Evolutionary conservation across 2,797 vertebrate genomes (phyloP).

Genomic region (Acipenser transmontanus): DNA sequence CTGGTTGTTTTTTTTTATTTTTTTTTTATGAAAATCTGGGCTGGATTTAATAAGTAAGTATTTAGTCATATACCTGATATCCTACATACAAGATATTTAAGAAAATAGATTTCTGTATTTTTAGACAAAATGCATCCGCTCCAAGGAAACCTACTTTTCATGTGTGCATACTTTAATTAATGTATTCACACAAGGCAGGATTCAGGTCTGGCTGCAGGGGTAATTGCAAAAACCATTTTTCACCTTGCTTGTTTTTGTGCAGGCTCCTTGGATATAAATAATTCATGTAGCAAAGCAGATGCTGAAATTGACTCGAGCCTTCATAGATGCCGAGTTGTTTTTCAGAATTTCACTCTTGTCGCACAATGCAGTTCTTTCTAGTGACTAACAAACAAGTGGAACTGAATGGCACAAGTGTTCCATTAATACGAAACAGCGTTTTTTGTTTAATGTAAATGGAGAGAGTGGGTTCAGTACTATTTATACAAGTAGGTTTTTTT

Average conservation of each 20-base stretch:
- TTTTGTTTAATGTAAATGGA: slow-evolving; percentile 7
- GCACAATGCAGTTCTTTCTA: slow-evolving; percentile 17
- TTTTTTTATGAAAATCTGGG: too few species aligned
- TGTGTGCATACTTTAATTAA: slow-evolving; percentile 5
- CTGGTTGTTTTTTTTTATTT: too few species aligned
- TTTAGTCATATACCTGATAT: too few species aligned
- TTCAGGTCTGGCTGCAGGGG: not conserved
- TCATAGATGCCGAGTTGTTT: slow-evolving; percentile 11
- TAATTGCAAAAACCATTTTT: slow-evolving; percentile 11
- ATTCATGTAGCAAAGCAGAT: slow-evolving; percentile 12
- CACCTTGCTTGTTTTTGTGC: slow-evolving; percentile 14
- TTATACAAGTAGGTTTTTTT: not conserved
- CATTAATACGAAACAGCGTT: slow-evolving; percentile 19
- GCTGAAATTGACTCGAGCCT: slow-evolving; percentile 19
- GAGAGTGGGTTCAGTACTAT: not conserved
- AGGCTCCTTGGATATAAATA: not conserved
- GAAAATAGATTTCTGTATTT: too few species aligned
- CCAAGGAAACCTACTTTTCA: slow-evolving; percentile 1
- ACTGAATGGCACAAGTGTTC: slow-evolving; percentile 16
- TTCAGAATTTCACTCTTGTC: not conserved
- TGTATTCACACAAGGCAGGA: not conserved
- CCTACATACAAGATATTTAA: too few species aligned
- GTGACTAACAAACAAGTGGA: slow-evolving; percentile 8
- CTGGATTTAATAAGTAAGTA: too few species aligned
- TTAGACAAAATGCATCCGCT: too few species aligned